phyloP scores from a whole-genome alignment of 2,797 vertebrate genomes.

The Crenichthys baileyi region DNA sequence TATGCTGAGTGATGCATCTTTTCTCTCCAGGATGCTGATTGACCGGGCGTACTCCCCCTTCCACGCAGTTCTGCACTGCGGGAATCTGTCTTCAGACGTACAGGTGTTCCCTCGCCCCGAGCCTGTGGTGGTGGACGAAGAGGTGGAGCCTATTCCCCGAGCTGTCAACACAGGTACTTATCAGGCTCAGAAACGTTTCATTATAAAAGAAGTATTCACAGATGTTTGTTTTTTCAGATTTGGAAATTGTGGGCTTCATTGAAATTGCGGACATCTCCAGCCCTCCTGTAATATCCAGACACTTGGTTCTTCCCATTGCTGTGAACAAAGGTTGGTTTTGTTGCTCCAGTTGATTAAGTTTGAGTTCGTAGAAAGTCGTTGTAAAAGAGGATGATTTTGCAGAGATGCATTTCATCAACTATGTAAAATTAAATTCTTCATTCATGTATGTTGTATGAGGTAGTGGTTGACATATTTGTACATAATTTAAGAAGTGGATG shows the following conservation, averaged over 20 bases:
- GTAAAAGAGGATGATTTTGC: background rate
- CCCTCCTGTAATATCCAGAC: conserved; percentile 95
- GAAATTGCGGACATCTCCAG: conserved; percentile 98
- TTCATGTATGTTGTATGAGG: background rate
- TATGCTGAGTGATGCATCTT: background rate
- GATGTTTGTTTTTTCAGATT: conserved; percentile 79
- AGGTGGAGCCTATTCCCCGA: conserved; percentile 92
- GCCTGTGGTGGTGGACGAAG: conserved; percentile 92
- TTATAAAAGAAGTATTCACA: background rate
- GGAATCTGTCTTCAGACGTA: conserved; percentile 94
- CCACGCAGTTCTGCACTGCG: conserved; percentile 95
- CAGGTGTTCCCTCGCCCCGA: conserved; percentile 98
- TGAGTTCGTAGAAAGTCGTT: background rate
- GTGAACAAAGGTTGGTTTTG: conserved; percentile 91
- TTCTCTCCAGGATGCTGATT: conserved; percentile 89
- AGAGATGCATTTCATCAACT: background rate
- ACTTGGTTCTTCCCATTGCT: conserved; percentile 95
- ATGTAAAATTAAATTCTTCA: background rate
- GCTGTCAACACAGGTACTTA: conserved; percentile 89
- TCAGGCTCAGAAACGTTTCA: background rate
- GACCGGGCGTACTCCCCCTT: conserved; percentile 96
- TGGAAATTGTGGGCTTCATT: conserved; percentile 97
- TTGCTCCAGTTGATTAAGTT: background rate
- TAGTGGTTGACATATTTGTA: conserved; percentile 4
- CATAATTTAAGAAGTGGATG: conserved; percentile 88